Evolutionary conservation across 2,113 vertebrate species (phyloP).

Genomic region (Desmodus rotundus): DNA sequence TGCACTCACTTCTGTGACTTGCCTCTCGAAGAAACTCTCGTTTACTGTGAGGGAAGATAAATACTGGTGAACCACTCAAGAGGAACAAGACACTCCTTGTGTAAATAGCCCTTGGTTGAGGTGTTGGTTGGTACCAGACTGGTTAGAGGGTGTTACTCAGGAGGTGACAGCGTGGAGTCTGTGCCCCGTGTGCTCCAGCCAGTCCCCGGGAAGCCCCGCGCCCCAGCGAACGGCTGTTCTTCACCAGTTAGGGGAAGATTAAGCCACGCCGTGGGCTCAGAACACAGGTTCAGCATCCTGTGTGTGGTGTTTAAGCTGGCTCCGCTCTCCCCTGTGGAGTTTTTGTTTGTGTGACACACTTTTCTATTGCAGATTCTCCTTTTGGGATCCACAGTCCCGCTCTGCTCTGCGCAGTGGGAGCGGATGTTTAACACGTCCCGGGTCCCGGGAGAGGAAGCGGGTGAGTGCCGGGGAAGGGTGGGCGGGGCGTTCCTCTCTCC

Average conservation of each 20-base stretch:
- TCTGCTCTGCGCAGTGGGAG: conserved; percentile 99
- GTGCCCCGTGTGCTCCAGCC: rapidly evolving
- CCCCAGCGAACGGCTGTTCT: neutral
- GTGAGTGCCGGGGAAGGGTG: conserved; percentile 80
- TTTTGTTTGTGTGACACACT: rapidly evolving
- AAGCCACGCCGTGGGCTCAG: rapidly evolving
- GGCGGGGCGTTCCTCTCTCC: no score
- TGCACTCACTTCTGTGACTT: no score
- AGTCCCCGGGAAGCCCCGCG: rapidly evolving
- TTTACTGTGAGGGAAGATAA: neutral
- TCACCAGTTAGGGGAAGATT: neutral
- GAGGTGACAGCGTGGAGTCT: rapidly evolving
- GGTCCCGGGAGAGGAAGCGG: conserved; percentile 93
- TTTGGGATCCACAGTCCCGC: conserved; percentile 92
- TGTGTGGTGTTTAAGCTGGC: rapidly evolving
- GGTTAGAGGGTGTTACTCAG: rapidly evolving
- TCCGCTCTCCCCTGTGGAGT: neutral
- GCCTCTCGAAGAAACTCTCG: neutral
- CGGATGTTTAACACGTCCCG: conserved; percentile 94
- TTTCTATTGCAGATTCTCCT: conserved; percentile 87
- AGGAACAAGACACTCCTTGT: no score
- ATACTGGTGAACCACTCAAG: rapidly evolving
- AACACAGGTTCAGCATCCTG: rapidly evolving
- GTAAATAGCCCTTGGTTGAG: neutral
- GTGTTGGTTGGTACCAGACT: rapidly evolving